Evolutionary conservation across 2,113 vertebrate species (phyloP), one percentile per base, ranked within the genome.

Genomic region (Prochilodus magdalenae): DNA sequence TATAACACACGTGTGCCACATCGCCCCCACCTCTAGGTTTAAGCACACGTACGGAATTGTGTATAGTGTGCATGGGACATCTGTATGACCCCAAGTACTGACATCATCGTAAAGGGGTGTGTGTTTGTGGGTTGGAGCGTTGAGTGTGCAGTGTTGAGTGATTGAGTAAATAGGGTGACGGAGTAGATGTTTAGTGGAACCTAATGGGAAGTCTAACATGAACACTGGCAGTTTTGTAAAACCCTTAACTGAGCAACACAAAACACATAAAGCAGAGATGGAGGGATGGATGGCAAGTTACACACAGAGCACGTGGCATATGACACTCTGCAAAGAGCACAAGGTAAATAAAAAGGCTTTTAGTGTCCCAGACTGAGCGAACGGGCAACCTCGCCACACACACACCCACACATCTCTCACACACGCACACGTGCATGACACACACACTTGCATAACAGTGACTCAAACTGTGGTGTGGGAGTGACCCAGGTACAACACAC

Each of bases 121-220:
- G 53, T 59, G 22, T 67, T 40, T 55, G 53, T 72, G 69, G 59
- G 53, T 2, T 16, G 49, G 49, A 16, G 51, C 20, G 51, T 55
- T 55, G 47, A 67, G 22, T 85, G 63, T 73, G 47, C 51, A 71
- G 75, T 82, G 73, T 71, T 77, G 70, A 82, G 74, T 76, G 83
- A 90, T 65, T 33, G 30, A 29, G 81, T 65, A 65, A 75, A 75
- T 30, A 22, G 26, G 83, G 87, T 83, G 87, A 88, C 57, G 83
- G 81, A 75, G 75, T 87, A 83, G 87, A 88, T 83, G 74, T 87
- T 88, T 83, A 86, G 87, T 89, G 84, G 71, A 87, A 85, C 87
- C 88, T 89, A 91, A 86, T 89, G 82, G 84, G 86, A 89, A 88
- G 86, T 85, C 82, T 91, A 89, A 90, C 87, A 85, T 47, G 74